Conservation (phyloP, 2,888 invertebrate genomes). For the Ypsolopha sequella region DNA sequence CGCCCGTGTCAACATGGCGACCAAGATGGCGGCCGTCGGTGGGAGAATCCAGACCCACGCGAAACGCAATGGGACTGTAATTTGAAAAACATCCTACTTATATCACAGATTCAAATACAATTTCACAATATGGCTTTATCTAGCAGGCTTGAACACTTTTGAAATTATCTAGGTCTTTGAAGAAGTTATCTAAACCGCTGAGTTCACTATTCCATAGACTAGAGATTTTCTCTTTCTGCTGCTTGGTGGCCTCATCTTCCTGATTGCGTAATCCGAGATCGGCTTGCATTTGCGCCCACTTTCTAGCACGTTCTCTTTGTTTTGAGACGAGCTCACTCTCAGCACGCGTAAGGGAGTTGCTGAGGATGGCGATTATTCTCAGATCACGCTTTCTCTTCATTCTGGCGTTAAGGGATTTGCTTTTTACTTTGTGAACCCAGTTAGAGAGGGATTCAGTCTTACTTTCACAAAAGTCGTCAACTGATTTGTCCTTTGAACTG, state of each 20-base stretch:
- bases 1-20: constrained; percentile 55
- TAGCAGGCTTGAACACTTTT: constrained; percentile 55
- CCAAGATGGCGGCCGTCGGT: constrained; percentile 71
- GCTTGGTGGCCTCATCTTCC: constrained; percentile 55
- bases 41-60: constrained; percentile 60
- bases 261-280: constrained; percentile 56
- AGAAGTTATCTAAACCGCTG: constrained; percentile 75
- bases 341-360: constrained; percentile 69
- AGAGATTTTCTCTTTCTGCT: constrained; percentile 57
- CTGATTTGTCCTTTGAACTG: constrained; percentile 52
- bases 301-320: constrained; percentile 72
- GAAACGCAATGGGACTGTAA: constrained; percentile 71
- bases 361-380: constrained; percentile 75
- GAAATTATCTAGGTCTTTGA: constrained; percentile 73
- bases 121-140: constrained; percentile 41
- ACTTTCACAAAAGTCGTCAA: constrained; percentile 65
- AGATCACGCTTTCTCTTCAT: constrained; percentile 72
- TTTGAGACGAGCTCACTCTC: constrained; percentile 72
- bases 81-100: constrained; percentile 67
- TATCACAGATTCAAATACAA: constrained; percentile 60
- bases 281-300: constrained; percentile 71
- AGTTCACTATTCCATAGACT: constrained; percentile 72
- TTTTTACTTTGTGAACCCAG: constrained; percentile 75
- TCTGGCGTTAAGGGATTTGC: constrained; percentile 70
- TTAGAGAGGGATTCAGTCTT: constrained; percentile 70